Evolutionary conservation across 2,888 invertebrate genomes (phyloP), one percentile per base, ranked within the genome.

Genomic region (Notodonta dromedarius): DNA sequence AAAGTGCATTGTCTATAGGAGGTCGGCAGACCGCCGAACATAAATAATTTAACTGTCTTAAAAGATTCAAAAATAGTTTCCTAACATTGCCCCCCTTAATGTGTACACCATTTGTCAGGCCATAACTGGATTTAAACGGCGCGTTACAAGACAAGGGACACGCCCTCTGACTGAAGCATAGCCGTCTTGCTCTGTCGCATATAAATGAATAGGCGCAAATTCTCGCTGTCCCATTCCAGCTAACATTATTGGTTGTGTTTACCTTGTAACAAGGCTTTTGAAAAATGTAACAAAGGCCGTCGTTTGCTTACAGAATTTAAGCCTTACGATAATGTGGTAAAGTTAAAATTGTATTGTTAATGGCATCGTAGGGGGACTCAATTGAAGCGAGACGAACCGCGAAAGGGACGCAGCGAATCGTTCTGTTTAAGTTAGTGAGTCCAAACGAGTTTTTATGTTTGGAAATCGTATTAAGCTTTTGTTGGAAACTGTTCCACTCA

Each of bases 1-100:
- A 93, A 93, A 93, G 87, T 91, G 91, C 92, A 93, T 93, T 92
- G 93, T 92, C 92, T 90, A 85, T 84, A 87, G 83, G 83, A 89
- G 89, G 84, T 80, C 86, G 89, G 88, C 86, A 86, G 87, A 88
- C 91, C 90, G 79, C 84, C 83, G 84, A 86, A 88, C 88, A 86
- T 93, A 93, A 93, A 93, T 93, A 93, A 93, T 93, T 93, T 92
- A 93, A 91, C 90, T 91, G 92, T 93, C 93, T 93, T 93, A 93
- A 93, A 93, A 93, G 93, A 93, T 93, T 93, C 93, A 93, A 93
- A 93, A 93, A 93, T 93, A 93, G 93, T 93, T 91, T 93, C 87
- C 92, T 92, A 91, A 92, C 93, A 91, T 91, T 90, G 90, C 93
- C 93, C 92, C 91, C 91, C 90, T 89, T 91, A 91, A 93, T 93